These are phyloP conservation scores for Stenolophus ochropezus DNA, from an alignment of 2,888 invertebrate species.

Conservation along the genomic window DNA sequence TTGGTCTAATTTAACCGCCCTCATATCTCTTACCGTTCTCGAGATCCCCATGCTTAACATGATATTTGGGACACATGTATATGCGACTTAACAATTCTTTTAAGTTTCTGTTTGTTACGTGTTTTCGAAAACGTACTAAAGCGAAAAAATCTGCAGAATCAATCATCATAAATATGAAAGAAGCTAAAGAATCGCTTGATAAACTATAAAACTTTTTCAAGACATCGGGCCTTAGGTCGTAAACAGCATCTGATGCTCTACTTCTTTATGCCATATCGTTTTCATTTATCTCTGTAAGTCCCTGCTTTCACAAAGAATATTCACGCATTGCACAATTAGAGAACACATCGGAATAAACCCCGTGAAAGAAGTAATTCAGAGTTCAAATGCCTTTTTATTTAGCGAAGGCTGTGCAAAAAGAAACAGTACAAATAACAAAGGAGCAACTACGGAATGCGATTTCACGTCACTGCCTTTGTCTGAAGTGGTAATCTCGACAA, in stretches of 20 bases:
- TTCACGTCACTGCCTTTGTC: slow-evolving; percentile 25
- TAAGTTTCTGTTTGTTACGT: too few relatives aligned
- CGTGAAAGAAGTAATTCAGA: neutral
- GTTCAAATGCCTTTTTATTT: slow-evolving; percentile 41
- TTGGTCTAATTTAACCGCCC: too few relatives aligned
- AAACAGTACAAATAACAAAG: slow-evolving; percentile 37
- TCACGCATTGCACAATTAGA: neutral
- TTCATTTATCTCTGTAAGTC: neutral
- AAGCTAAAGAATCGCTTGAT: neutral
- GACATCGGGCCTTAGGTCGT: neutral
- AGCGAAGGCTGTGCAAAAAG: slow-evolving; percentile 1
- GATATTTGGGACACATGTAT: too few relatives aligned
- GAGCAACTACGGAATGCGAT: slow-evolving; percentile 18
- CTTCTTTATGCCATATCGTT: slow-evolving; percentile 12
- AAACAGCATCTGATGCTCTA: slow-evolving; percentile 6
- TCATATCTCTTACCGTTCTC: too few relatives aligned
- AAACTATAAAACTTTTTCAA: slow-evolving; percentile 21
- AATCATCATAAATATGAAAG: slow-evolving; percentile 13
- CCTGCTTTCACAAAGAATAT: neutral
- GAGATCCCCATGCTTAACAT: too few relatives aligned
- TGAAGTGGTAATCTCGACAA: slow-evolving; percentile 33
- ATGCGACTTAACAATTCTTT: too few relatives aligned
- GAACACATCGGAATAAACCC: neutral
- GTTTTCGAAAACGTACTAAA: slow-evolving; percentile 48
- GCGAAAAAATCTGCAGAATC: neutral